Evolutionary conservation across 2,797 vertebrate genomes (phyloP), one percentile per base, ranked within the genome.

Genomic region (Propithecus deckenii): DNA sequence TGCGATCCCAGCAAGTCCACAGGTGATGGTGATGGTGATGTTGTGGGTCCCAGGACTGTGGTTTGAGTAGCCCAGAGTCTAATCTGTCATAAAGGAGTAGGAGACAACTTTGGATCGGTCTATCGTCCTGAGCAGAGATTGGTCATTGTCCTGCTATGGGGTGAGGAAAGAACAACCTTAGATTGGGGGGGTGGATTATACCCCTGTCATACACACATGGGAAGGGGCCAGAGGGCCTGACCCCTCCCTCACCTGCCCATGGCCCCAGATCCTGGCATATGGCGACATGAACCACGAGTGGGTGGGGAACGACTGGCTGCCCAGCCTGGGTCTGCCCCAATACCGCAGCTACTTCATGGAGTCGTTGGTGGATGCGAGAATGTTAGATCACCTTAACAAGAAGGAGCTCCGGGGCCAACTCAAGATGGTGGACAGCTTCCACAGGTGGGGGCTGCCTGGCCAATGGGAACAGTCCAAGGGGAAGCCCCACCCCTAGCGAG

Each of bases 311-410:
- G 99, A 99, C 98, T 99, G 99, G 99, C 98, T 99, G 97, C 99
- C 99, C 97, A 99, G 99, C 96, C 98, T 99, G 94, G 99, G 99
- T 67, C 98, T 99, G 97, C 99, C 99, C 0, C 99, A 99, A 97
- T 99, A 99, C 96, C 99, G 99, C 97, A 99, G 99, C 98, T 99
- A 99, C 97, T 99, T 99, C 98, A 99, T 99, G 99, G 99, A 99
- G 98, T 99, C 99, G 20, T 98, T 99, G 98, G 99, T 99, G 97
- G 99, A 99, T 38, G 99, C 99, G 1, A 99, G 99, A 67, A 99
- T 99, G 99, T 94, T 99, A 96, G 99, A 99, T 98, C 99, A 99
- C 96, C 99, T 99, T 75, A 99, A 99, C 98, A 99, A 99, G 98
- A 99, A 99, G 98, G 99, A 99, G 98, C 99, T 99, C 94, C 98